A percentile compares a stretch with the other conserved stretches of the same genome.
These are phyloP conservation scores for Natrix natrix DNA, from an alignment of 2,797 vertebrate genomes.

Conservation along the genomic window DNA sequence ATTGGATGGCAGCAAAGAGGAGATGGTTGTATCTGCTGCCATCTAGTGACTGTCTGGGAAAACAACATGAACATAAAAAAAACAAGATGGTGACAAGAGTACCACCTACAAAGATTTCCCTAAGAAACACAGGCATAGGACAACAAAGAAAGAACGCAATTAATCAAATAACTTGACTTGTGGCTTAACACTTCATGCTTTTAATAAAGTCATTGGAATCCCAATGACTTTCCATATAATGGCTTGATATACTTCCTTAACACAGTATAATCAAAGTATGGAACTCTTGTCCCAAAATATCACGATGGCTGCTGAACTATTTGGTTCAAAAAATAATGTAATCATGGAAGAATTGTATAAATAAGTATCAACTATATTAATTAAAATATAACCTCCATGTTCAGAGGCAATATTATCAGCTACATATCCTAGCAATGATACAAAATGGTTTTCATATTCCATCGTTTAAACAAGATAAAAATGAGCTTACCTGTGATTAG, in stretches of 20 bases:
- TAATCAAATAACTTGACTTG: not conserved
- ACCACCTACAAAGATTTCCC: not conserved
- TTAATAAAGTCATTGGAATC: not conserved
- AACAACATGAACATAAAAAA: not conserved
- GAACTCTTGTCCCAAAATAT: not conserved
- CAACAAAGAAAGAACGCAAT: not conserved
- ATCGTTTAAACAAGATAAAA: not conserved
- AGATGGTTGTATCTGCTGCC: not conserved
- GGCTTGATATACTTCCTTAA: not conserved
- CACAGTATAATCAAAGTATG: not conserved
- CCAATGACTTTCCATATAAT: not conserved
- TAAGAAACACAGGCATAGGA: not conserved
- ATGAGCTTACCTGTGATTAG: conserved; percentile 53
- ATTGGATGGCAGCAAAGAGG: not conserved
- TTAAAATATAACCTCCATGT: not conserved
- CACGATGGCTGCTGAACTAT: not conserved
- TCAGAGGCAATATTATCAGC: not conserved
- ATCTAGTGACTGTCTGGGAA: not conserved
- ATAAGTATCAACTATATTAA: not conserved
- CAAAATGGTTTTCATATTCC: not conserved
- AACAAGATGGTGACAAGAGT: not conserved
- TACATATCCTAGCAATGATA: not conserved
- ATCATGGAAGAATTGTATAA: not conserved
- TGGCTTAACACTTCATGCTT: not conserved
- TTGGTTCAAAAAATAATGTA: not conserved